A percentile compares a stretch with the other conserved stretches of the same genome.
Conservation (phyloP, 2,797 vertebrate species). For the Cetoscarus ocellatus region DNA sequence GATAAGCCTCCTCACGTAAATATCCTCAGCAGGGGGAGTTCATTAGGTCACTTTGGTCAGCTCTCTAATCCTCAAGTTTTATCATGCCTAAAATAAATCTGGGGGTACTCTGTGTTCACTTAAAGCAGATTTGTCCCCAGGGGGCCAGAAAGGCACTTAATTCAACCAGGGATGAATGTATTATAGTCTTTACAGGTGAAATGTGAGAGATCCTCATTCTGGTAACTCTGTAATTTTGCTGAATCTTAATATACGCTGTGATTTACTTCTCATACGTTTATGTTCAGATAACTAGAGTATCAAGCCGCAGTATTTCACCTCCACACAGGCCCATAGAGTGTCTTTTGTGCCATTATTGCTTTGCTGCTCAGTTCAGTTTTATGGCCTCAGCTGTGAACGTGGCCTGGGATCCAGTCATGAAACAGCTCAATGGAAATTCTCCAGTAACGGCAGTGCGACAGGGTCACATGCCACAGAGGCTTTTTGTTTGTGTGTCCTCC, state of each 20-base stretch:
- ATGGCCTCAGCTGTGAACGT: conserved; percentile 43
- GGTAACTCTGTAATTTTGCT: conserved; percentile 17
- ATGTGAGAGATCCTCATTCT: conserved; percentile 3
- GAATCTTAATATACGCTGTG: conserved; percentile 18
- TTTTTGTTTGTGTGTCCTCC: conserved; percentile 33
- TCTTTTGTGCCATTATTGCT: conserved; percentile 53
- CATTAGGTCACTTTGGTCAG: conserved; percentile 31
- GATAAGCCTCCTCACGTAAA: conserved; percentile 18
- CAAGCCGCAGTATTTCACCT: conserved; percentile 14
- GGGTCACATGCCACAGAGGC: conserved; percentile 17
- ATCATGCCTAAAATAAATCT: conserved; percentile 64
- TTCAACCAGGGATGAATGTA: conserved; percentile 38
- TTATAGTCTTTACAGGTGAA: conserved; percentile 13
- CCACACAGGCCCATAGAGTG: conserved; percentile 46
- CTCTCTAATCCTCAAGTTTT: conserved; percentile 38
- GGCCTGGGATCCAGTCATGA: conserved; percentile 23
- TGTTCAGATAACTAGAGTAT: conserved; percentile 13
- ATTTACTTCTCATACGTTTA: conserved; percentile 21
- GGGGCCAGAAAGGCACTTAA: background rate
- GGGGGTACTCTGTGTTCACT: conserved; percentile 16
- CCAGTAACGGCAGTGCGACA: conserved; percentile 15
- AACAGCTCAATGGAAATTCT: conserved; percentile 24
- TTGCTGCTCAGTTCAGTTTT: conserved; percentile 36
- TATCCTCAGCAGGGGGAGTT: conserved; percentile 19
- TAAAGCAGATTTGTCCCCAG: conserved; percentile 14